phyloP scores from a whole-genome alignment of 2,888 invertebrate genomes.

The Lasioglossum oenotherae region DNA sequence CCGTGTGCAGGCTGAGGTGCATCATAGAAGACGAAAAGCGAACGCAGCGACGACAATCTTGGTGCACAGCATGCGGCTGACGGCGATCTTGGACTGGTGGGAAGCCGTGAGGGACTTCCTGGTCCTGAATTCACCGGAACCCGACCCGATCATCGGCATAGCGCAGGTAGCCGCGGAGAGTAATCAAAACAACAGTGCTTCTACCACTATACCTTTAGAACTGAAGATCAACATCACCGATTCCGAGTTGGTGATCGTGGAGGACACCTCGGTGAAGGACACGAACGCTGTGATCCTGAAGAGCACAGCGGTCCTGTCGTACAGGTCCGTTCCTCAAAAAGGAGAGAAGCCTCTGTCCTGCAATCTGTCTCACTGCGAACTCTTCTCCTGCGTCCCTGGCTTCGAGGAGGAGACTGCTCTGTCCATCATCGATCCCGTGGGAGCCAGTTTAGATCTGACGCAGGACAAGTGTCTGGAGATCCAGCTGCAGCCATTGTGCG shows the following conservation, averaged over 20 bases:
- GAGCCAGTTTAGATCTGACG: constrained; percentile 90
- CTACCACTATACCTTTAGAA: constrained; percentile 87
- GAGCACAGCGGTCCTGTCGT: constrained; percentile 95
- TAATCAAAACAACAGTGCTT: constrained; percentile 65
- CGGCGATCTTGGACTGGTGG: constrained; percentile 98
- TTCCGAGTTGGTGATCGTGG: constrained; percentile 97
- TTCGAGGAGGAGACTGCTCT: constrained; percentile 96
- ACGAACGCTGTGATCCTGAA: constrained; percentile 97
- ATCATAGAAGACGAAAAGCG: constrained; percentile 89
- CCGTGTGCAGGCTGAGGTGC: constrained; percentile 91
- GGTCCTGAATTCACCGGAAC: constrained; percentile 84
- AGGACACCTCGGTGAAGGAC: constrained; percentile 94
- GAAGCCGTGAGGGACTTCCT: constrained; percentile 93
- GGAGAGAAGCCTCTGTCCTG: constrained; percentile 92
- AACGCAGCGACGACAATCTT: constrained; percentile 93
- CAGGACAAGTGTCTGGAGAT: constrained; percentile 85
- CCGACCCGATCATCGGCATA: constrained; percentile 75
- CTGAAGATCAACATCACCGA: constrained; percentile 97
- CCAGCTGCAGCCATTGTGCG: constrained; percentile 90
- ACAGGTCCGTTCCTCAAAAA: constrained; percentile 88
- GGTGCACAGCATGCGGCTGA: constrained; percentile 96
- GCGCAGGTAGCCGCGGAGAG: constrained; percentile 48
- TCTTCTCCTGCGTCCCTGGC: constrained; percentile 96
- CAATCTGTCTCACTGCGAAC: constrained; percentile 95
- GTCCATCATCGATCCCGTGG: constrained; percentile 97